Conservation (phyloP, 1,140 invertebrate species). For the Caenorhabditis tropicalis region DNA sequence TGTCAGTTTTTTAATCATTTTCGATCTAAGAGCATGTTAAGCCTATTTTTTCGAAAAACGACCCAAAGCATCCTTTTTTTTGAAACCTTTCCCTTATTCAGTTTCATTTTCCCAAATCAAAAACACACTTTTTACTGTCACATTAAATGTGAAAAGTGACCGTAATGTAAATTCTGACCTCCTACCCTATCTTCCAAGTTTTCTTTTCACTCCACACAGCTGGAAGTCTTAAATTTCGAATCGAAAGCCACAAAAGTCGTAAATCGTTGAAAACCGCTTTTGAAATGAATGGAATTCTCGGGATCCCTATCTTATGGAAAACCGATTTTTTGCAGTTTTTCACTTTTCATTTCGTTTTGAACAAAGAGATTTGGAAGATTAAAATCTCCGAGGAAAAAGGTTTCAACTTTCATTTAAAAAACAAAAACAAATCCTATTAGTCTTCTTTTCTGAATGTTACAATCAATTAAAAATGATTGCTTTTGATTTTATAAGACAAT, state of each 20-base stretch:
- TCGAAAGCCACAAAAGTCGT: background rate
- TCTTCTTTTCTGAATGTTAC: background rate
- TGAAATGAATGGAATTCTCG: background rate
- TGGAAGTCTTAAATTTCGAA: background rate
- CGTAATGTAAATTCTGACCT: conserved; percentile 12
- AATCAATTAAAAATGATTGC: background rate
- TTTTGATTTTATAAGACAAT: background rate
- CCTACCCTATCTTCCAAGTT: background rate
- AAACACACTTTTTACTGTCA: background rate
- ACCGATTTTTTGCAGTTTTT: background rate
- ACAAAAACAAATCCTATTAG: background rate
- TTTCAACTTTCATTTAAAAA: conserved; percentile 3
- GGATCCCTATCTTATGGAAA: background rate
- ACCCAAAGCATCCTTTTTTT: background rate
- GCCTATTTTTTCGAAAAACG: no score
- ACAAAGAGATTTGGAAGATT: conserved; percentile 20
- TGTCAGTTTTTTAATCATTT: no score
- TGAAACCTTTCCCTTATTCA: background rate
- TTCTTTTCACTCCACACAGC: conserved; percentile 16
- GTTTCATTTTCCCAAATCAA: background rate
- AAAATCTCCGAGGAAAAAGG: conserved; percentile 4
- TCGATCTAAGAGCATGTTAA: no score
- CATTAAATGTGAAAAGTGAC: background rate
- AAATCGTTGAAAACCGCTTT: background rate
- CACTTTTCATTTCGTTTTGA: conserved; percentile 4